Conservation (phyloP, 2,888 invertebrate genomes). For the Polyommatus iphigenia region DNA sequence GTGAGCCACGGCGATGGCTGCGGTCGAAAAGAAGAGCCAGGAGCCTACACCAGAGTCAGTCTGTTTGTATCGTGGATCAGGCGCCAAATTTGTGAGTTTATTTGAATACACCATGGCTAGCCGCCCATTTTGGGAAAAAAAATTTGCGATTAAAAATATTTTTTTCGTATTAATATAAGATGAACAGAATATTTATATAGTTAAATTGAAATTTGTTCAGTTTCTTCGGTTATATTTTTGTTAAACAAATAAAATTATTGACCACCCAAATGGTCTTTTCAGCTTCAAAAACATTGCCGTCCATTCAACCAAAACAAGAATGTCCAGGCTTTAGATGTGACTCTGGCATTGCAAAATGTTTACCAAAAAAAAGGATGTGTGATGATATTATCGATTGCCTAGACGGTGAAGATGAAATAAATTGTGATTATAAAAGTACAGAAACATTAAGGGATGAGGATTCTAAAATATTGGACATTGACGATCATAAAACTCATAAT, state of each 20-base stretch:
- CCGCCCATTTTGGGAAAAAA: no score
- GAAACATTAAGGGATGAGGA: background rate
- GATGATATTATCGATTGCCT: constrained; percentile 88
- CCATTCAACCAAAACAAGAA: constrained; percentile 75
- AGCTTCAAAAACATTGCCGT: constrained; percentile 73
- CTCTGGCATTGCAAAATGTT: constrained; percentile 83
- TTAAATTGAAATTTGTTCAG: no score
- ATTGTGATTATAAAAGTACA: constrained; percentile 72
- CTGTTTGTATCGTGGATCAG: constrained; percentile 88
- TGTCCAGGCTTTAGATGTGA: constrained; percentile 89
- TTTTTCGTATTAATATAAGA: background rate
- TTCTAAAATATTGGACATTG: background rate
- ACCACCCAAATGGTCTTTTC: constrained; percentile 38
- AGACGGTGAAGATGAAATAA: constrained; percentile 88
- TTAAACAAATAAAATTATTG: background rate
- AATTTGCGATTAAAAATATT: no score
- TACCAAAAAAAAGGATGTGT: constrained; percentile 83
- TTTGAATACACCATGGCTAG: background rate
- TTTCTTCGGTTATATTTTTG: background rate
- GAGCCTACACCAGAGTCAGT: constrained; percentile 90
- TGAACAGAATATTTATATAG: no score
- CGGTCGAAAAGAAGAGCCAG: constrained; percentile 88
- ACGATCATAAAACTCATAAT: background rate
- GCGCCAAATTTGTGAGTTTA: constrained; percentile 78
- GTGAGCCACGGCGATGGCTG: constrained; percentile 95